phyloP scores from a whole-genome alignment of 2,797 vertebrate species.

The Malurus splendens region DNA sequence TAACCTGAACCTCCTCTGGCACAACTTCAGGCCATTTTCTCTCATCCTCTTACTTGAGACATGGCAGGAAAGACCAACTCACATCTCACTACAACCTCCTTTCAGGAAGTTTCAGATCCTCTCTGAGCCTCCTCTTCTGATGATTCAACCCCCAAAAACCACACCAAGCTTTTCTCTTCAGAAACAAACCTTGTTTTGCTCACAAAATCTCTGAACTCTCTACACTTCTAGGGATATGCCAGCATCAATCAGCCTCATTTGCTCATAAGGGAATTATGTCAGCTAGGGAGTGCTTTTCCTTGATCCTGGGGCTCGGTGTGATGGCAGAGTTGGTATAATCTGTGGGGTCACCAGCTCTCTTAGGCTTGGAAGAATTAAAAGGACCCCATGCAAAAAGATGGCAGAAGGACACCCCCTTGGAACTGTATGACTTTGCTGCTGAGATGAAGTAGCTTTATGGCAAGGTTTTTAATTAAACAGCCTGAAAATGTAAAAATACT shows the following conservation, averaged over 20 bases:
- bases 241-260: not conserved
- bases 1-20: not conserved
- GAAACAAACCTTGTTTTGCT: not conserved
- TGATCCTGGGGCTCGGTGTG: accelerated
- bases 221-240: not conserved
- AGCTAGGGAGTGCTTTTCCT: not conserved
- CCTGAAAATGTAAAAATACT: not conserved
- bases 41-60: not conserved
- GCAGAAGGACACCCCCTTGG: not conserved
- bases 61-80: not conserved
- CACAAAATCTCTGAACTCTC: not conserved
- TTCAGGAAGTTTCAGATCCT: not conserved
- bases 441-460: not conserved
- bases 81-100: not conserved
- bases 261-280: not conserved
- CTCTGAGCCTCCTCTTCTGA: not conserved
- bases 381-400: not conserved
- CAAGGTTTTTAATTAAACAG: not conserved
- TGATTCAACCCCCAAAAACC: not conserved
- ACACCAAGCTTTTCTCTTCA: not conserved
- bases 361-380: not conserved
- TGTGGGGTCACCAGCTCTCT: not conserved
- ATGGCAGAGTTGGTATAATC: not conserved
- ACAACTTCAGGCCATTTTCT: not conserved
- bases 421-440: not conserved